phyloP scores from a whole-genome alignment of 2,797 vertebrate species.

The Harpagifer antarcticus region DNA sequence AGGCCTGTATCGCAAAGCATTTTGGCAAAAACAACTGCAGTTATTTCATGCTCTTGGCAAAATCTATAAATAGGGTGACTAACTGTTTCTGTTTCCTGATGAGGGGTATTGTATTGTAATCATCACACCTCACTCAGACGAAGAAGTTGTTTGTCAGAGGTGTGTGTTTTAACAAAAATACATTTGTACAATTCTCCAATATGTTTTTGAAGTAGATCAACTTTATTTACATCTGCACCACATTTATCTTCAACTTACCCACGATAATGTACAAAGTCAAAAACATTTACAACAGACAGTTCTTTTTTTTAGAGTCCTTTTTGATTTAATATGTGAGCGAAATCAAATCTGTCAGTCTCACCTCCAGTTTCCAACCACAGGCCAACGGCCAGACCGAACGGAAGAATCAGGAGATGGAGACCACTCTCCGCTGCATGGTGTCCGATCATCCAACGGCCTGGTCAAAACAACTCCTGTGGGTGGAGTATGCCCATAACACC shows the following conservation, averaged over 20 bases:
- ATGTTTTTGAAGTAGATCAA: background rate
- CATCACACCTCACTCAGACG: slow-evolving; percentile 9
- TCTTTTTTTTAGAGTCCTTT: too few species aligned
- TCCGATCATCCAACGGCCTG: too few species aligned
- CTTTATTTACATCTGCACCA: slow-evolving; percentile 7
- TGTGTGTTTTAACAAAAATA: slow-evolving; percentile 5
- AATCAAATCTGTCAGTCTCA: background rate
- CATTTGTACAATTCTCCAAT: background rate
- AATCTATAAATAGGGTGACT: slow-evolving; percentile 37
- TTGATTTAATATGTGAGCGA: background rate
- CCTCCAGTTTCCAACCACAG: too few species aligned
- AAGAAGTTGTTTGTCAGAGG: background rate
- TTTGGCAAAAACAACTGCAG: slow-evolving; percentile 1
- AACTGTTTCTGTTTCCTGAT: slow-evolving; percentile 35
- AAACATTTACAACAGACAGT: background rate
- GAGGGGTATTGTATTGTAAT: slow-evolving; percentile 37
- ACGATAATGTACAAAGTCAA: background rate
- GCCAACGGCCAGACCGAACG: too few species aligned
- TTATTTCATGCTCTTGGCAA: background rate
- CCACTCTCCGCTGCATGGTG: too few species aligned
- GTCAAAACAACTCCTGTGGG: too few species aligned
- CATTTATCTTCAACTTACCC: too few species aligned
- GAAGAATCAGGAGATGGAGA: too few species aligned
- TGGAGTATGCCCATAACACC: too few species aligned
- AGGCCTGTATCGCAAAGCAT: background rate